A percentile compares a stretch with the other conserved stretches of the same genome.
These are phyloP conservation scores for Nyctereutes procyonoides DNA, from an alignment of 2,113 vertebrate genomes.

Conservation along the genomic window DNA sequence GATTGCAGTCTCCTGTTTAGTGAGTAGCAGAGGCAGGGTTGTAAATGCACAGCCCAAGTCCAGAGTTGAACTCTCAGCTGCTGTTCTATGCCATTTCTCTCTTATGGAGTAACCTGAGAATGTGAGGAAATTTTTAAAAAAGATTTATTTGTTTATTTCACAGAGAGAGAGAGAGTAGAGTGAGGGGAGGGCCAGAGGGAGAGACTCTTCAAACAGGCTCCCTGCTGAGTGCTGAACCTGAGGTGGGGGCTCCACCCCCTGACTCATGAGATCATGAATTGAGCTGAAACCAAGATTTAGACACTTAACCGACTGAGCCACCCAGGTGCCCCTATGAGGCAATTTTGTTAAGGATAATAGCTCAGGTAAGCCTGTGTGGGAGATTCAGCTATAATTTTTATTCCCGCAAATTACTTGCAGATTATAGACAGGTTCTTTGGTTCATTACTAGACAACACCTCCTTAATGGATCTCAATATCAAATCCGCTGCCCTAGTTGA, in stretches of 20 bases:
- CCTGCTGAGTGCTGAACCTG: not conserved
- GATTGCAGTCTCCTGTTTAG: not conserved
- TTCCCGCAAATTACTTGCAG: not conserved
- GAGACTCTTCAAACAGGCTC: not conserved
- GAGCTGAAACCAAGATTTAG: not conserved
- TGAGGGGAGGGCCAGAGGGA: not conserved
- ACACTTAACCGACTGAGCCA: not conserved
- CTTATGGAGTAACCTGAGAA: not conserved
- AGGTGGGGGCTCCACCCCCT: not conserved
- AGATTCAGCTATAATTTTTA: not conserved
- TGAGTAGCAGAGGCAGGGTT: not conserved
- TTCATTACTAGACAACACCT: constrained; percentile 45
- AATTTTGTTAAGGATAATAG: constrained; percentile 22
- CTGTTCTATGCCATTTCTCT: not conserved
- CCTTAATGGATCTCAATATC: constrained; percentile 27
- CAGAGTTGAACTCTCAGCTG: not conserved
- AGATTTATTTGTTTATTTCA: not conserved
- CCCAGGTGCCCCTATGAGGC: not conserved
- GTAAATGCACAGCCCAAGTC: not conserved
- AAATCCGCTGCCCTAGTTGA: constrained; percentile 14
- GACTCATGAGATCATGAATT: not conserved
- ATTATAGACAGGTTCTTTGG: not conserved
- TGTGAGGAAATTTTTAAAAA: not conserved
- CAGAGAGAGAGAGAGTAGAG: not conserved
- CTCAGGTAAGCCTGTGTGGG: not conserved